Percentiles rank a stretch among this genome's conserved stretches.
Conservation (phyloP, 1,140 invertebrate species). For the Anagrus nilaparvatae region DNA sequence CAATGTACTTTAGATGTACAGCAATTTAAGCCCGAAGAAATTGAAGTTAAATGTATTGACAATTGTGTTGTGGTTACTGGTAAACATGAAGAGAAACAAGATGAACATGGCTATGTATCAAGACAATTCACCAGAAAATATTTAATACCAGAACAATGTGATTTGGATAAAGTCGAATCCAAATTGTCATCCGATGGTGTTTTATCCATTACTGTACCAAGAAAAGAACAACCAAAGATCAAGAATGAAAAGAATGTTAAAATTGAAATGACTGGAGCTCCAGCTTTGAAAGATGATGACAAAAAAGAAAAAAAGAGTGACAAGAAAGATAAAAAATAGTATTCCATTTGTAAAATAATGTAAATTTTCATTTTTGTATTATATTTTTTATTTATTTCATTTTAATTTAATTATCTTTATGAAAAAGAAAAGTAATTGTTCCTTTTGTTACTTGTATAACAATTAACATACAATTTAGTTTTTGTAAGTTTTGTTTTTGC, state of each 20-base stretch:
- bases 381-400: too few relatives aligned
- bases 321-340: too few relatives aligned
- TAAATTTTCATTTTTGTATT: too few relatives aligned
- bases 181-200: conserved; percentile 58
- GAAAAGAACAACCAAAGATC: conserved; percentile 27
- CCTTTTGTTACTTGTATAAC: too few relatives aligned
- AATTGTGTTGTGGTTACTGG: conserved; percentile 42
- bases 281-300: conserved; percentile 32
- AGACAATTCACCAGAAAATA: conserved; percentile 58
- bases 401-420: too few relatives aligned
- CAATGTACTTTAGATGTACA: conserved; percentile 54
- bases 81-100: conserved; percentile 58
- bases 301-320: too few relatives aligned
- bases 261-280: conserved; percentile 42
- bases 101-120: conserved; percentile 53
- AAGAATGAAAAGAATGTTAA: conserved; percentile 35
- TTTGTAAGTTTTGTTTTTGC: too few relatives aligned
- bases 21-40: conserved; percentile 69
- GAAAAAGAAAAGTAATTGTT: too few relatives aligned
- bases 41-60: conserved; percentile 55
- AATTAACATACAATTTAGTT: too few relatives aligned
- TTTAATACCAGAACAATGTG: conserved; percentile 54
- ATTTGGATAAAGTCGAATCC: conserved; percentile 52
- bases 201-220: conserved; percentile 47
- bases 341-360: too few relatives aligned